phyloP scores from a whole-genome alignment of 2,888 invertebrate species.

The Leptinotarsa rubiginosa region DNA sequence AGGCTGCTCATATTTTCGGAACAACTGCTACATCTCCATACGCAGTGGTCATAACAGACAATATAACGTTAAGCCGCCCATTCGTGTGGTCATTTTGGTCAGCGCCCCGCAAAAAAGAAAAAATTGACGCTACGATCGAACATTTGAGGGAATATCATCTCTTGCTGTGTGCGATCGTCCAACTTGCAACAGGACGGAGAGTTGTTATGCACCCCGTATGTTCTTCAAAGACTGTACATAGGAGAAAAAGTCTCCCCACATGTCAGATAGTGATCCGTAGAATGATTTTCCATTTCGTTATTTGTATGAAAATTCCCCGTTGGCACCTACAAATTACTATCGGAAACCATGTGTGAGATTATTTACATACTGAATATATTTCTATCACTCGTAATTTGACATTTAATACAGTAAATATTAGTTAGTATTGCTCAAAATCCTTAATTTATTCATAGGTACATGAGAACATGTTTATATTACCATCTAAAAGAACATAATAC shows the following conservation, averaged over 20 bases:
- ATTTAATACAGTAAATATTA: slow-evolving; percentile 61
- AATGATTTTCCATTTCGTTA: slow-evolving; percentile 22
- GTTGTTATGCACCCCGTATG: slow-evolving; percentile 32
- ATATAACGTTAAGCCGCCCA: slow-evolving; percentile 38
- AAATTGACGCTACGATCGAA: slow-evolving; percentile 24
- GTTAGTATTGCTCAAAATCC: slow-evolving; percentile 65
- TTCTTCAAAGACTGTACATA: slow-evolving; percentile 40
- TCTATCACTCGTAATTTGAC: slow-evolving; percentile 67
- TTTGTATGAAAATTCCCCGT: slow-evolving; percentile 33
- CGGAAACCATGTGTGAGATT: slow-evolving; percentile 39
- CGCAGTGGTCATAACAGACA: not conserved
- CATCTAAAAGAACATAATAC: slow-evolving; percentile 46
- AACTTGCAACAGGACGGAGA: slow-evolving; percentile 32
- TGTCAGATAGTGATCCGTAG: slow-evolving; percentile 36
- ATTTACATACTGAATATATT: slow-evolving; percentile 48
- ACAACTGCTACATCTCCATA: not conserved
- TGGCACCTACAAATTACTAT: slow-evolving; percentile 39
- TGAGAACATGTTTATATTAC: slow-evolving; percentile 44
- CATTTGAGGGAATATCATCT: not conserved
- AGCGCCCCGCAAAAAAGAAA: slow-evolving; percentile 28
- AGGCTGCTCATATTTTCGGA: not conserved
- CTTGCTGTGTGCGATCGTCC: not conserved
- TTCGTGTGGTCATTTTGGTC: slow-evolving; percentile 23
- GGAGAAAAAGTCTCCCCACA: slow-evolving; percentile 38
- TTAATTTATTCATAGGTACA: slow-evolving; percentile 46